A percentile compares a stretch with the other conserved stretches of the same genome.
Evolutionary conservation across 1,140 invertebrate species (phyloP).

Genomic region (Orchesella cincta): DNA sequence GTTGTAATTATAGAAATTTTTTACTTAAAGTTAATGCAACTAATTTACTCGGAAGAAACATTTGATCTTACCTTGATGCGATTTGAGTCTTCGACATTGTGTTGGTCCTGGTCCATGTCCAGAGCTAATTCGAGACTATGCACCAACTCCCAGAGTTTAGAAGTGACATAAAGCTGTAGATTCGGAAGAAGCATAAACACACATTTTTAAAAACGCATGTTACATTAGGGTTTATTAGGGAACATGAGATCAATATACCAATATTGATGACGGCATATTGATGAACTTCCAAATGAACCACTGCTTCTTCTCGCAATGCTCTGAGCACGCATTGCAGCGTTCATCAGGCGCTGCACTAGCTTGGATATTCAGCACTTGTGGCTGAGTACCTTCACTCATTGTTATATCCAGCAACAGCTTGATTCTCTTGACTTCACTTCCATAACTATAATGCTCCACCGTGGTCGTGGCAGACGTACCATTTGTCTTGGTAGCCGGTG

Average conservation of each 20-base stretch:
- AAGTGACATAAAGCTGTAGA: no score
- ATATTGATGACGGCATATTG: constrained; percentile 9
- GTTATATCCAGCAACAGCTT: constrained; percentile 33
- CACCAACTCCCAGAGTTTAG: no score
- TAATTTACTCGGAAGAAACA: no score
- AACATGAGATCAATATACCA: not conserved
- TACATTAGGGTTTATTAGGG: not conserved
- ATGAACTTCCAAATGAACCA: not conserved
- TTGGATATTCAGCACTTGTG: not conserved
- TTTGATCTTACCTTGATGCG: not conserved
- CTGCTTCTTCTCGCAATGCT: not conserved
- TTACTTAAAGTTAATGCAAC: no score
- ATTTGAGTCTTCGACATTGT: not conserved
- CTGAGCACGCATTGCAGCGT: not conserved
- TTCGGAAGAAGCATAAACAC: no score
- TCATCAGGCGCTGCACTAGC: not conserved
- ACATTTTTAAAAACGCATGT: no score
- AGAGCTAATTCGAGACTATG: no score
- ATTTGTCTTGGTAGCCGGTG: no score
- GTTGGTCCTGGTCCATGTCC: not conserved
- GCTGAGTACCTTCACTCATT: not conserved
- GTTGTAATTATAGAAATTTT: not conserved
- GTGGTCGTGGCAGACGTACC: not conserved
- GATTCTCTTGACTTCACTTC: constrained; percentile 6
- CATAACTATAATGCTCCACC: no score